Base-by-base conservation (phyloP, 92 coral and sea anemone genomes). In the Metridium senile region DNA sequence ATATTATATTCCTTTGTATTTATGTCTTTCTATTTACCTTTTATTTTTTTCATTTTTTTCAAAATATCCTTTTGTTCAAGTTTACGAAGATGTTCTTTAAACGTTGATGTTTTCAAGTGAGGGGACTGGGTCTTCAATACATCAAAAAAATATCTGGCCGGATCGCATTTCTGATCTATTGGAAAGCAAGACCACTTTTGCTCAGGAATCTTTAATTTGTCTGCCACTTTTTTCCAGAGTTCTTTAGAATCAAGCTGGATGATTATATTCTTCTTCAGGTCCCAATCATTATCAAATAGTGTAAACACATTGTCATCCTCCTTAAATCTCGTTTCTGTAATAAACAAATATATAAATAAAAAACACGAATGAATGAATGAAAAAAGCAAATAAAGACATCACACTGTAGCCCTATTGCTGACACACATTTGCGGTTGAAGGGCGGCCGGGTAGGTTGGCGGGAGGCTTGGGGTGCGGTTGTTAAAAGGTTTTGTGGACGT, bases 51-150 rank as follows among this genome's bases (percentile, higher is more conserved):
- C 67, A 73, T 16, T 21, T 32, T 23, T 22, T 58, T n/a, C 32
- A 58, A 1, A 0, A 73, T 0, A 9, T 29, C 20, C 0, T 33
- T 23, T 22, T 19, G 17, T 6, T 39, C 27, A 26, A 58, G 33
- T 19, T n/a, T 1, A 33, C 2, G 0, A 13, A 58, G 25, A 17
- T 33, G 30, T 0, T 2, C 11, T 34, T 73, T 73, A 10, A 73
- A 29, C 45, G 16, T 33, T 17, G 49, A 23, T 29, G 56, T 11
- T 11, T 23, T 58, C 47, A 73, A 46, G 0, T 1, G 10, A 34
- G 77, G 77, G 13, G 30, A 23, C 64, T 58, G 66, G 7, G 68
- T 51, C 28, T 49, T 29, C 68, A 73, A 26, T 0, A 51, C 28
- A 2, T 57, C 68, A 58, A 73, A 73, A 25, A 73, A 73, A 6